A percentile compares a stretch with the other conserved stretches of the same genome.
phyloP scores from a whole-genome alignment of 92 coral and sea anemone genomes.

The Paramuricea clavata region DNA sequence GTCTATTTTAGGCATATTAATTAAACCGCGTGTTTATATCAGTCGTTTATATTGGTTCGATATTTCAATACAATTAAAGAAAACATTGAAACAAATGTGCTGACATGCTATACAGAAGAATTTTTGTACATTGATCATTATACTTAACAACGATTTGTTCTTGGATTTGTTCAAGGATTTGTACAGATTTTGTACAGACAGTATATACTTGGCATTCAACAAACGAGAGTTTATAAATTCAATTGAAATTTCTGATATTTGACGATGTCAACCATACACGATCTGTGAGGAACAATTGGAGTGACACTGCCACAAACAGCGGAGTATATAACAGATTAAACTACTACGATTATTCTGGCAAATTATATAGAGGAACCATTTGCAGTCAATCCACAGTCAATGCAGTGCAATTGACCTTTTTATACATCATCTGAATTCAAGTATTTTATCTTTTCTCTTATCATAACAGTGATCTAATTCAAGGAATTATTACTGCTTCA shows the following conservation, averaged over 20 bases:
- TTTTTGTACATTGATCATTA: too few species aligned
- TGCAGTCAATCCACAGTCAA: too few species aligned
- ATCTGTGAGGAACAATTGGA: background rate
- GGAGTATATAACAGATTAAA: background rate
- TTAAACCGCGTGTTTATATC: background rate
- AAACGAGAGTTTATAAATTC: background rate
- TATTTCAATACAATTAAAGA: background rate
- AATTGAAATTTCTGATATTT: too few species aligned
- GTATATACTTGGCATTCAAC: background rate
- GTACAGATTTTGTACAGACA: too few species aligned
- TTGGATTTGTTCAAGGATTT: too few species aligned
- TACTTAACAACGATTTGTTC: background rate
- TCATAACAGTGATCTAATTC: background rate
- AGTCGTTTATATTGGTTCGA: background rate
- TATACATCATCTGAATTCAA: background rate
- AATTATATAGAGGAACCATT: too few species aligned
- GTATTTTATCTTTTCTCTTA: too few species aligned
- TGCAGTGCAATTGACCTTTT: too few species aligned
- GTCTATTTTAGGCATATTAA: too few species aligned
- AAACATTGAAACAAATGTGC: background rate
- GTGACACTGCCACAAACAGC: background rate
- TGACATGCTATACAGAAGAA: background rate
- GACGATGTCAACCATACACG: background rate
- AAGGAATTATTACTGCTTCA: background rate
- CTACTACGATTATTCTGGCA: background rate